A percentile compares a stretch with the other conserved stretches of the same genome.
phyloP scores from a whole-genome alignment of 2,797 vertebrate genomes.

The Schizopygopsis malacanthus region DNA sequence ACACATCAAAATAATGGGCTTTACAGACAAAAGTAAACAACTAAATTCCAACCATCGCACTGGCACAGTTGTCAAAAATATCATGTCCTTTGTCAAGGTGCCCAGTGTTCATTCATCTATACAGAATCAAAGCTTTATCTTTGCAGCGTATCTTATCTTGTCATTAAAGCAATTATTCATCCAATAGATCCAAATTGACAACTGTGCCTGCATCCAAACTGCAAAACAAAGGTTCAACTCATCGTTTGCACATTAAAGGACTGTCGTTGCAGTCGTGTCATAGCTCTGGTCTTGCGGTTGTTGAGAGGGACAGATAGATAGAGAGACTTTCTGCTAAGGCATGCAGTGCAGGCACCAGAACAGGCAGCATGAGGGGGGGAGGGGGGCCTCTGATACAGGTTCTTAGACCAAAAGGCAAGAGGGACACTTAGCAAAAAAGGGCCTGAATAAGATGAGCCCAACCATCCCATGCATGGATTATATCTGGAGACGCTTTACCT shows the following conservation, averaged over 20 bases:
- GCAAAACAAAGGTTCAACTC: slow-evolving; percentile 50
- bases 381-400: slow-evolving; percentile 67
- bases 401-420: slow-evolving; percentile 64
- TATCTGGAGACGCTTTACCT: slow-evolving; percentile 82
- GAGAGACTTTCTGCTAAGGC: slow-evolving; percentile 74
- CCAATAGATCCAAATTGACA: slow-evolving; percentile 54
- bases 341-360: slow-evolving; percentile 84
- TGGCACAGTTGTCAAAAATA: slow-evolving; percentile 62
- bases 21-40: slow-evolving; percentile 53
- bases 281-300: slow-evolving; percentile 55
- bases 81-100: slow-evolving; percentile 9
- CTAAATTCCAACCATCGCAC: slow-evolving; percentile 55
- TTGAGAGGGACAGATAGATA: slow-evolving; percentile 67
- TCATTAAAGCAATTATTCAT: slow-evolving; percentile 38
- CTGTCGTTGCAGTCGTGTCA: slow-evolving; percentile 58
- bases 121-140: slow-evolving; percentile 27
- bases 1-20: slow-evolving; percentile 59
- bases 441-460: slow-evolving; percentile 69
- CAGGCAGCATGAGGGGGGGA: slow-evolving; percentile 77
- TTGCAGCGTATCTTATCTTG: slow-evolving; percentile 31
- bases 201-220: slow-evolving; percentile 59
- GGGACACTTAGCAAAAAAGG: slow-evolving; percentile 69
- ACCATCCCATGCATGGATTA: slow-evolving; percentile 60
- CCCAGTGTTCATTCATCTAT: slow-evolving; percentile 16
- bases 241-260: slow-evolving; percentile 43